phyloP scores from a whole-genome alignment of 1,140 invertebrate species.

The Bombus waltoni region DNA sequence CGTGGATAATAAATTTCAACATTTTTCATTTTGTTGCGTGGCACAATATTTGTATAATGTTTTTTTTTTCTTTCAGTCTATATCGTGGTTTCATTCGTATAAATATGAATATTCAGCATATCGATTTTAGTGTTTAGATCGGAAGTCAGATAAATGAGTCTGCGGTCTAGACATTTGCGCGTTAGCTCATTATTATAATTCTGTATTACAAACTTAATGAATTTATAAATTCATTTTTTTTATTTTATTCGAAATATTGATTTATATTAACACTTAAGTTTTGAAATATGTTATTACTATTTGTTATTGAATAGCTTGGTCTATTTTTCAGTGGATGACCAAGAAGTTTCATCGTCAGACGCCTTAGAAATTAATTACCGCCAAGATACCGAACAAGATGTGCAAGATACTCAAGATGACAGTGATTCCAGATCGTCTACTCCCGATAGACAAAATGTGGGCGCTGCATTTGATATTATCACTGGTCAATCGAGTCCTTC shows the following conservation, averaged over 20 bases:
- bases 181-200: not conserved
- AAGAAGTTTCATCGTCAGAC: constrained; percentile 54
- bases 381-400: constrained; percentile 5
- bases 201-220: not conserved
- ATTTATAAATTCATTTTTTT: not conserved
- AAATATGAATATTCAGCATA: not conserved
- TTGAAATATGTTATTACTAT: not conserved
- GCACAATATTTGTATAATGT: not conserved
- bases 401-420: constrained; percentile 36
- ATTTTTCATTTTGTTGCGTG: not conserved
- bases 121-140: not conserved
- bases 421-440: constrained; percentile 62
- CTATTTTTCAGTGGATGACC: not conserved
- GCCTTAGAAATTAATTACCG: constrained; percentile 37
- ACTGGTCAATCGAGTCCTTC: constrained; percentile 55
- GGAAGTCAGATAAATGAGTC: not conserved
- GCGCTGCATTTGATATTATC: constrained; percentile 72
- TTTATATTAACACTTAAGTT: not conserved
- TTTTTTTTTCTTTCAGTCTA: not conserved
- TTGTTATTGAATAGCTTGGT: not conserved
- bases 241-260: not conserved
- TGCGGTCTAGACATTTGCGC: not conserved
- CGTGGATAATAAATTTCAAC: not conserved
- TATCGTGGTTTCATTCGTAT: not conserved
- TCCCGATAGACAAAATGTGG: constrained; percentile 44